A percentile compares a stretch with the other conserved stretches of the same genome.
Conservation (phyloP, 2,888 invertebrate genomes). For the Octonoba sinensis region DNA sequence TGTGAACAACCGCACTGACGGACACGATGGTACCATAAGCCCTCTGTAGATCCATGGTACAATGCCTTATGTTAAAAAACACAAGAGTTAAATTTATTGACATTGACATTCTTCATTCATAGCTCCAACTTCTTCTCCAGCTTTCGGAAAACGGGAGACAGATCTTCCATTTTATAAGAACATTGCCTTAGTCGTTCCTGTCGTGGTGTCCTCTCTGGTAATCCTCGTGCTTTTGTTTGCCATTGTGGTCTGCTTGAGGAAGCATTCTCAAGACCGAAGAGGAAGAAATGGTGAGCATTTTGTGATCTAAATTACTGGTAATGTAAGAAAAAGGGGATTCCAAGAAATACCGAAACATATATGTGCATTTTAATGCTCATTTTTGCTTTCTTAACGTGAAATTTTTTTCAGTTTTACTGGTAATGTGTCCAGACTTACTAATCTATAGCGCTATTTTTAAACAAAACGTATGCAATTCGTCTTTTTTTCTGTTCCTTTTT, state of each 20-base stretch:
- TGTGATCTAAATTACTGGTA: too few species aligned
- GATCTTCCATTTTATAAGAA: slow-evolving; percentile 59
- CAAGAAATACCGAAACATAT: too few species aligned
- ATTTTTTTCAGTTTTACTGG: too few species aligned
- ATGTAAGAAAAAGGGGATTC: too few species aligned
- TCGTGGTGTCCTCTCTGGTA: slow-evolving; percentile 53
- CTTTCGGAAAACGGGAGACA: slow-evolving; percentile 54
- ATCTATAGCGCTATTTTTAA: too few species aligned
- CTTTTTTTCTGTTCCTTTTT: too few species aligned
- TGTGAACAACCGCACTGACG: slow-evolving; percentile 1
- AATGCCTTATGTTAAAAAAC: not conserved
- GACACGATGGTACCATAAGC: slow-evolving; percentile 55
- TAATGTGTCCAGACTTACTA: too few species aligned
- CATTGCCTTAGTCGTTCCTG: slow-evolving; percentile 53
- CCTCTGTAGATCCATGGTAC: slow-evolving; percentile 39
- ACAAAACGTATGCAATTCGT: too few species aligned
- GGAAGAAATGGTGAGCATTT: slow-evolving; percentile 16
- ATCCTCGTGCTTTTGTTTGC: slow-evolving; percentile 54
- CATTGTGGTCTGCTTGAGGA: slow-evolving; percentile 53
- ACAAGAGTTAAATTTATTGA: not conserved
- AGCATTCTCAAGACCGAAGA: slow-evolving; percentile 53
- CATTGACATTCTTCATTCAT: slow-evolving; percentile 20
- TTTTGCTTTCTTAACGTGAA: too few species aligned
- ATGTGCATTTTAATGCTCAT: too few species aligned
- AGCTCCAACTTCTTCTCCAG: slow-evolving; percentile 59